Evolutionary conservation across 2,113 vertebrate genomes (phyloP).

Genomic region (human): DNA sequence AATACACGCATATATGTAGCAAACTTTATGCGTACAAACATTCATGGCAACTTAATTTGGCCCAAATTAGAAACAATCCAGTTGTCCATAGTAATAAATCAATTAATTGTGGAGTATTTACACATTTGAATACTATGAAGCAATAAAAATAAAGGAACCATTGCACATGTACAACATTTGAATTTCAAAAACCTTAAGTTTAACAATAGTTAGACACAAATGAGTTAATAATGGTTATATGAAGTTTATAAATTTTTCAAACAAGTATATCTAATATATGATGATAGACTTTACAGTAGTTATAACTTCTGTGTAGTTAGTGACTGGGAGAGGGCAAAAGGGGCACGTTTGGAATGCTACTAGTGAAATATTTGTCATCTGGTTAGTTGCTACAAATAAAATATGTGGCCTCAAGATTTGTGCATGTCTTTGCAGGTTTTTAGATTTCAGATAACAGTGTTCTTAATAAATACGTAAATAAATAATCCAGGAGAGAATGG

Average conservation of each 20-base stretch:
- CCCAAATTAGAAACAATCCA: not conserved
- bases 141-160: not conserved
- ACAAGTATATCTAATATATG: not conserved
- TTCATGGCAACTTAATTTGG: not conserved
- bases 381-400: not conserved
- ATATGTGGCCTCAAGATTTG: not conserved
- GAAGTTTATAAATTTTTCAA: not conserved
- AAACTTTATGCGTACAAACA: not conserved
- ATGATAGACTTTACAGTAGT: not conserved
- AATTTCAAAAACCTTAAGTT: not conserved
- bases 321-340: accelerated
- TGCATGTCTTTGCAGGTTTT: not conserved
- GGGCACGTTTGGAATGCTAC: not conserved
- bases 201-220: not conserved
- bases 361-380: not conserved
- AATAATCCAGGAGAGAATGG: not conserved
- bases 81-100: not conserved
- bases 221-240: not conserved
- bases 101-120: not conserved
- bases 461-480: not conserved
- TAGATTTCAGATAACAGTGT: not conserved
- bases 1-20: not conserved
- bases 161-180: not conserved
- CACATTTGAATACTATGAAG: not conserved
- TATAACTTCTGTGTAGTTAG: not conserved